Base-by-base conservation (phyloP, 2,113 vertebrate species). In the Xyliphius kryptos region DNA sequence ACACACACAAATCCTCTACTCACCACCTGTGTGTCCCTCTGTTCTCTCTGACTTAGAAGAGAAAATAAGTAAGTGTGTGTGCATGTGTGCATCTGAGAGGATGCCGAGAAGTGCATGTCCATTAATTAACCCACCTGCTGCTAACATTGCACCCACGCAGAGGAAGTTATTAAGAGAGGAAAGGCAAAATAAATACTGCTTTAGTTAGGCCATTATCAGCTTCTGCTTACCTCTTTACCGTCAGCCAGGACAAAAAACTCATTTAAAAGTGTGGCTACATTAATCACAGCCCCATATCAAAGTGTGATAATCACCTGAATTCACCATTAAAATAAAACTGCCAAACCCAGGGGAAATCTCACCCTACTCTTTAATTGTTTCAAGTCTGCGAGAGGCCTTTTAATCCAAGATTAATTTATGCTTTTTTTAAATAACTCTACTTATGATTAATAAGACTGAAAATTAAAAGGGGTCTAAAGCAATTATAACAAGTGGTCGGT, bases 381-480 rank as follows among this genome's bases (percentile, higher is more conserved):
- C 89, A 87, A 90, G 90, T 87, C 90, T 90, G 91, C 95, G 90
- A 97, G 92, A 89, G 92, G 88, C 89, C 91, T 91, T 89, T 96
- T 95, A 97, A 97, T 97, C 90, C 89, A 95, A 96, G 92, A 97
- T 97, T 97, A 95, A 97, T 97, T 96, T 93, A 96, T 96, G 91
- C 91, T 88, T 90, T 97, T 32, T 97, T 98, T 98, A 97, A 97
- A 97, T 97, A 97, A 97, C 91, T 92, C 90, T 91, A 92, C 87
- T 89, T 95, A 94, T 97, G 93, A 97, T 97, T 97, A 98, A 97
- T 95, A 93, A 86, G 91, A 91, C 92, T 86, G 88, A 91, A 97
- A 97, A 97, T 97, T 93, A 95, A 96, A 95, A n/a, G 88, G 88
- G 92, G 89, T 97, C 91, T 87, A 89, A 95, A 93, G 93, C 94